These are phyloP conservation scores for Brachycybe producta DNA, from an alignment of 2,888 invertebrate species.

Conservation along the genomic window DNA sequence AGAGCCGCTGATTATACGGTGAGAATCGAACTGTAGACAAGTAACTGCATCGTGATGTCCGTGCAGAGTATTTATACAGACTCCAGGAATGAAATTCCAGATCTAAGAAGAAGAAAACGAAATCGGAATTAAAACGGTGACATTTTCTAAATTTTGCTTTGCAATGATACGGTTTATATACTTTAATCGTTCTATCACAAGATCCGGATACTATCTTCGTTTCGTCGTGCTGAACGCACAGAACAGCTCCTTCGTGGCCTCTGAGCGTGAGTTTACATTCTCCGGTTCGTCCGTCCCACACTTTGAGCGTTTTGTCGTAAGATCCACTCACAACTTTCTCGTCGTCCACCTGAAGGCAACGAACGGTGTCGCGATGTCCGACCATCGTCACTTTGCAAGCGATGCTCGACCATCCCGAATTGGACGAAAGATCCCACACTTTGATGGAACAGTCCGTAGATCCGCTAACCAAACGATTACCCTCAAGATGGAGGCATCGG, in stretches of 20 bases:
- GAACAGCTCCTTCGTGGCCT: slow-evolving; percentile 39
- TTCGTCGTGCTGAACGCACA: slow-evolving; percentile 36
- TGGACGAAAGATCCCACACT: slow-evolving; percentile 38
- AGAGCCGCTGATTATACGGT: slow-evolving; percentile 39
- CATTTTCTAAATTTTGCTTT: too few relatives aligned
- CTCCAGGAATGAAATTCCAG: slow-evolving; percentile 36
- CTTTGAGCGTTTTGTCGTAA: slow-evolving; percentile 38
- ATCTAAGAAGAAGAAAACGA: slow-evolving; percentile 28
- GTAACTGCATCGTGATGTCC: slow-evolving; percentile 42
- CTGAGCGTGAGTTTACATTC: slow-evolving; percentile 33
- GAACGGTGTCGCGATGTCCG: slow-evolving; percentile 39
- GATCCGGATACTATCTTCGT: slow-evolving; percentile 37
- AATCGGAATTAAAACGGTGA: slow-evolving; percentile 1
- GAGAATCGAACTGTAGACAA: slow-evolving; percentile 35
- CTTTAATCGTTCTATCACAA: slow-evolving; percentile 39
- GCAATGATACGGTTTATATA: slow-evolving; percentile 23
- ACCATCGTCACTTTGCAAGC: slow-evolving; percentile 42
- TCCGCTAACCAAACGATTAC: slow-evolving; percentile 35
- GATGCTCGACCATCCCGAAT: slow-evolving; percentile 39
- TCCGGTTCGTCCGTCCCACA: slow-evolving; percentile 39
- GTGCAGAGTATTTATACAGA: slow-evolving; percentile 35
- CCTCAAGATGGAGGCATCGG: slow-evolving; percentile 38
- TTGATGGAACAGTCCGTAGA: slow-evolving; percentile 38
- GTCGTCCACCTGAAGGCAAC: slow-evolving; percentile 39
- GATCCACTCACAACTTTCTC: slow-evolving; percentile 40